Base-by-base conservation (phyloP, 2,113 vertebrate species). In the Callionymus lyra region DNA sequence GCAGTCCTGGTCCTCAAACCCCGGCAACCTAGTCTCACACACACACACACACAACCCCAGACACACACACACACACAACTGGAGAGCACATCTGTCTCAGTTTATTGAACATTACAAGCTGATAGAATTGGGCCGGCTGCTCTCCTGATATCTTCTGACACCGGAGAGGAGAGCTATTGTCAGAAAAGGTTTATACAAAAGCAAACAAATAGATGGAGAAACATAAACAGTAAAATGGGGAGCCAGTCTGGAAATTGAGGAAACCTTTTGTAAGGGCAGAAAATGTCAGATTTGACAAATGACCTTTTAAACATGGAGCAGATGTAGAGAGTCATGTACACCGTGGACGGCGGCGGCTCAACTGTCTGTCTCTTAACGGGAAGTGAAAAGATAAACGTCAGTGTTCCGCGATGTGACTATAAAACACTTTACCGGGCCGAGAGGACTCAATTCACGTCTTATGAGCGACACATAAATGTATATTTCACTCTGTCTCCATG, bases 201-300 rank as follows among this genome's bases (percentile, higher is more conserved):
- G 39, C 44, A 72, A 70, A 70, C 65, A 82, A 79, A 82, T 66
- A 72, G 65, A 77, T 70, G 59, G 45, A 63, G 63, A 72, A 74
- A 62, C 58, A 60, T 63, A 56, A 58, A 74, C 41, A 59, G 38
- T 61, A 63, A 57, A 70, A 52, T 65, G 59, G 44, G 41, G 48
- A 52, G 71, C 58, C 4, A 17, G 55, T 39, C 53, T 60, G 59
- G 70, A 76, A 79, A 73, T 72, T 72, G 69, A 75, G 65, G 76
- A 75, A 82, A 79, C 77, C 80, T 80, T 80, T 81, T 68, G 77
- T 80, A 80, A 82, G 75, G 76, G 75, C 76, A 79, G 73, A 77
- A 75, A 82, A 82, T 82, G 80, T 81, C 76, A 80, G 76, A 65
- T 70, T 72, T 83, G 81, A 85, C 80, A 81, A 82, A 84, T 78